Evolutionary conservation across 2,888 invertebrate genomes (phyloP).

Genomic region (Eristalis pertinax): DNA sequence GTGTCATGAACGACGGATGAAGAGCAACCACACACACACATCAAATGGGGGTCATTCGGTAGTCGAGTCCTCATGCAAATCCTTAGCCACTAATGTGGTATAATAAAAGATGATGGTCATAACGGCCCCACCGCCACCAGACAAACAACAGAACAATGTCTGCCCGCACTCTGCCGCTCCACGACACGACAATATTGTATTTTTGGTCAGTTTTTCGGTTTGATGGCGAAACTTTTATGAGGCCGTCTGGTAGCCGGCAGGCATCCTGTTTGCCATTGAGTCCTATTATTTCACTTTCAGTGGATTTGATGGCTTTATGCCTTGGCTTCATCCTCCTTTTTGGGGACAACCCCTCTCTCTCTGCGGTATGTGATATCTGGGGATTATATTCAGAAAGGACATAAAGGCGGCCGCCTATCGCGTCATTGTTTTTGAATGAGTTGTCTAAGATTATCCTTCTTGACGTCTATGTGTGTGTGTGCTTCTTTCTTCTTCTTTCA

Average conservation of each 20-base stretch:
- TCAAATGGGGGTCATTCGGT: conserved; percentile 45
- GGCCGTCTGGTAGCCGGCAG: neutral
- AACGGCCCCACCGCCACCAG: neutral
- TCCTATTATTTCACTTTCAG: conserved; percentile 18
- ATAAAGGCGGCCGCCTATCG: neutral
- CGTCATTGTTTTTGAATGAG: neutral
- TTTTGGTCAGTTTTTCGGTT: conserved; percentile 49
- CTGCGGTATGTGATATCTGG: neutral
- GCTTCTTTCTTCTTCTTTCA: neutral
- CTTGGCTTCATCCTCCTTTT: neutral
- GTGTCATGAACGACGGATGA: neutral
- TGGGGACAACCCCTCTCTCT: neutral
- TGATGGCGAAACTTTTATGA: conserved; percentile 54
- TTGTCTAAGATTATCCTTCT: neutral
- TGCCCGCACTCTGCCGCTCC: neutral
- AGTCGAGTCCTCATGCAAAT: conserved; percentile 50
- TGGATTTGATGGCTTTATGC: conserved; percentile 20
- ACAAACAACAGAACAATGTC: neutral
- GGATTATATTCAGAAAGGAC: neutral
- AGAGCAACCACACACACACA: conserved; percentile 6
- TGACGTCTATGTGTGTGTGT: neutral
- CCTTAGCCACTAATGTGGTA: conserved; percentile 60
- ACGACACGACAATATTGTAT: conserved; percentile 9
- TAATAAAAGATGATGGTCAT: conserved; percentile 61
- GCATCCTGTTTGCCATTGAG: conserved; percentile 21